phyloP scores from a whole-genome alignment of 2,888 invertebrate genomes.

The Xanthostigma xanthostigma region DNA sequence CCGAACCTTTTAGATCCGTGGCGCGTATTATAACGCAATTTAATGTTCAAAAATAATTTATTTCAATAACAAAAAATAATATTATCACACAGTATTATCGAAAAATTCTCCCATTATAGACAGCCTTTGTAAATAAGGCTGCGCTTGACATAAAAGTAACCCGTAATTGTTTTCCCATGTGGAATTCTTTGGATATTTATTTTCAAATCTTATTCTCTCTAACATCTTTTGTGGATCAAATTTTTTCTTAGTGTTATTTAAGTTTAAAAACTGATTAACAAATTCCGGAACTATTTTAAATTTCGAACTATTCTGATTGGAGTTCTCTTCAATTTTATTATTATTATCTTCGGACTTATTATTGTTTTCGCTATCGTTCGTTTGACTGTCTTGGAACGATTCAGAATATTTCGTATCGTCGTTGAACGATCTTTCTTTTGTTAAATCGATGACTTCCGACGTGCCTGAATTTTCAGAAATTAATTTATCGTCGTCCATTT shows the following conservation, averaged over 20 bases:
- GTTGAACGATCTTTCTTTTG: slow-evolving; percentile 1
- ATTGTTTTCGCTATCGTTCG: too few relatives aligned
- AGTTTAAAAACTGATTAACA: slow-evolving; percentile 8
- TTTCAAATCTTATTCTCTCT: slow-evolving; percentile 47
- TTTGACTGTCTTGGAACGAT: too few relatives aligned
- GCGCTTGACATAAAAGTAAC: slow-evolving; percentile 62
- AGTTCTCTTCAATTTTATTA: slow-evolving; percentile 5
- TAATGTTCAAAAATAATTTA: too few relatives aligned
- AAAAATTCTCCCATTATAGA: slow-evolving; percentile 69
- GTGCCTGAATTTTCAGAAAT: background rate
- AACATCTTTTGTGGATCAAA: slow-evolving; percentile 60
- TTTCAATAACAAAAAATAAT: background rate
- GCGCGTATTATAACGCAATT: too few relatives aligned
- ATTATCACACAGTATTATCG: slow-evolving; percentile 14
- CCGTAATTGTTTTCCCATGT: slow-evolving; percentile 48
- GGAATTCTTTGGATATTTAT: slow-evolving; percentile 43
- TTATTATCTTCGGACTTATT: background rate
- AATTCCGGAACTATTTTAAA: slow-evolving; percentile 9
- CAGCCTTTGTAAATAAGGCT: slow-evolving; percentile 63
- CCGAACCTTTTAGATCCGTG: too few relatives aligned
- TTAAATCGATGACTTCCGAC: background rate
- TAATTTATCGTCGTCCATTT: slow-evolving; percentile 1
- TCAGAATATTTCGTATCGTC: slow-evolving; percentile 3
- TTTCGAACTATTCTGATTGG: background rate
- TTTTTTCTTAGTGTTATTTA: slow-evolving; percentile 28